These are phyloP conservation scores for Chaitophorus viminalis DNA, from an alignment of 2,888 invertebrate genomes.

Conservation along the genomic window DNA sequence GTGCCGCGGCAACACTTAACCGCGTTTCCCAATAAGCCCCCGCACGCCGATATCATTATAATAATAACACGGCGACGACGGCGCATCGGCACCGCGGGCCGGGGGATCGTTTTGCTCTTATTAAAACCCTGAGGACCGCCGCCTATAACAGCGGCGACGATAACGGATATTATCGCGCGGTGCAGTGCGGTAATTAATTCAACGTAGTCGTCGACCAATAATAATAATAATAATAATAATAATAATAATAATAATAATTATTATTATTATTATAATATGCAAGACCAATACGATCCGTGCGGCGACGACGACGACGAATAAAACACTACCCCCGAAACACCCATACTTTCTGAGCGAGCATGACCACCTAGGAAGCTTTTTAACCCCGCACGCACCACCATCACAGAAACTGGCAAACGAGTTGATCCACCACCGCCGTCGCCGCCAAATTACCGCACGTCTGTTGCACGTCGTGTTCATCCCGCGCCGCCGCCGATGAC, in stretches of 20 bases:
- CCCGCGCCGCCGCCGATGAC: no score
- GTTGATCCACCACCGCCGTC: no score
- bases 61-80: neutral
- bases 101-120: neutral
- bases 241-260: no score
- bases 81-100: rapidly evolving
- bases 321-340: no score
- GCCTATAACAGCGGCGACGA: neutral
- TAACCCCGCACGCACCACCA: neutral
- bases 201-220: constrained; percentile 23
- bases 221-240: no score
- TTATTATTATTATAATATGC: no score
- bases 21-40: constrained; percentile 51
- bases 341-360: rapidly evolving
- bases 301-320: neutral
- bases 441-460: neutral
- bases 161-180: constrained; percentile 19
- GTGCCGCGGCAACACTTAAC: constrained; percentile 56
- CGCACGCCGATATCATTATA: neutral
- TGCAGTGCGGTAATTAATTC: constrained; percentile 27
- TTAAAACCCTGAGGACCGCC: neutral
- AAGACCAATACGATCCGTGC: neutral
- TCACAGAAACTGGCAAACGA: no score
- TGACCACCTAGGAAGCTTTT: neutral
- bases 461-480: neutral